These are phyloP conservation scores for Agrenia bidenticulata DNA, from an alignment of 2,888 invertebrate genomes.

Conservation along the genomic window DNA sequence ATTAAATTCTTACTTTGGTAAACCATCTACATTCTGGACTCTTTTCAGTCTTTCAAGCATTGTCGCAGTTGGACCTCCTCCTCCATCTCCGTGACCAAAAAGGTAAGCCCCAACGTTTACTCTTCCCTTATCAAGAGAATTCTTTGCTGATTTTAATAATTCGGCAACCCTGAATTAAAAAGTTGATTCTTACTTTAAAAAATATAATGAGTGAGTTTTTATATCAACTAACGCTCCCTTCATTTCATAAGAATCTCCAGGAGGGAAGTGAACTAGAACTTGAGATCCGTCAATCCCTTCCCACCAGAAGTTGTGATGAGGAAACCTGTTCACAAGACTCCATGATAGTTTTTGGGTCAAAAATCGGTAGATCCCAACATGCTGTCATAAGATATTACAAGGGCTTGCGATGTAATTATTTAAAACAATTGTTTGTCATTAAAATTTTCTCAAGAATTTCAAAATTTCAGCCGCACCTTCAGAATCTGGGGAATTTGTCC, in stretches of 20 bases:
- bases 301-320: conserved; percentile 60
- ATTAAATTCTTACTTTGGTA: conserved; percentile 59
- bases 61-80: conserved; percentile 60
- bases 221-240: conserved; percentile 51
- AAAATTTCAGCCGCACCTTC: conserved; percentile 49
- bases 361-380: conserved; percentile 58
- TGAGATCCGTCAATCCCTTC: conserved; percentile 54
- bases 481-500: conserved; percentile 61
- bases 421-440: too few species aligned
- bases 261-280: conserved; percentile 60
- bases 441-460: background rate
- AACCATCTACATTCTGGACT: conserved; percentile 57
- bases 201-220: background rate
- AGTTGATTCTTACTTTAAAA: background rate
- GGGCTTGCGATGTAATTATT: background rate
- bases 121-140: conserved; percentile 60
- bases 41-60: conserved; percentile 58
- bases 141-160: conserved; percentile 56
- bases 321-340: conserved; percentile 61
- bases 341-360: conserved; percentile 61
- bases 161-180: conserved; percentile 52
- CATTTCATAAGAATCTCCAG: conserved; percentile 57
- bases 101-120: conserved; percentile 57
- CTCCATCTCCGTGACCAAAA: conserved; percentile 61
- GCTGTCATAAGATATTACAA: conserved; percentile 40